Evolutionary conservation across 2,113 vertebrate genomes (phyloP).

Genomic region (Austrofundulus limnaeus): DNA sequence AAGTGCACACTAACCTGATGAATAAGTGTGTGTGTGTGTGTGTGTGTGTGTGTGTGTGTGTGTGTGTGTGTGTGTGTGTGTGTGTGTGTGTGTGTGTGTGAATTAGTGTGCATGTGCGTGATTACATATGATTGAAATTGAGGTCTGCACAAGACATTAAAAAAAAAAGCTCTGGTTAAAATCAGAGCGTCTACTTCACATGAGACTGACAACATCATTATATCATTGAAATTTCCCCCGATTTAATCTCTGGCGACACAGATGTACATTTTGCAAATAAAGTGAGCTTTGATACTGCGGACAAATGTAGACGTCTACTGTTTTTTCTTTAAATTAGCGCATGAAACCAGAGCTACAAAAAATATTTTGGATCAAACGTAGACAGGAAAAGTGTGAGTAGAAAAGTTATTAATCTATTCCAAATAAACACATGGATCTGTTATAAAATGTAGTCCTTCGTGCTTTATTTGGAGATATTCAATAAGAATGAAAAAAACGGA

Average conservation of each 20-base stretch:
- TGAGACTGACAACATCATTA: slow-evolving; percentile 68
- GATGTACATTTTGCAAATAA: slow-evolving; percentile 31
- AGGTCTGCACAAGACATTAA: slow-evolving; percentile 57
- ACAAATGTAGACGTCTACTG: slow-evolving; percentile 5
- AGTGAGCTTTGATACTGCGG: slow-evolving; percentile 57
- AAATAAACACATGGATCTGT: not conserved
- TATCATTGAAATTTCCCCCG: slow-evolving; percentile 57
- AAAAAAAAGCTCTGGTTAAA: slow-evolving; percentile 75
- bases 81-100: slow-evolving; percentile 54
- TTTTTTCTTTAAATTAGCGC: slow-evolving; percentile 12
- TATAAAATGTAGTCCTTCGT: no score
- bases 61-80: slow-evolving; percentile 52
- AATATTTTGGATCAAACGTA: not conserved
- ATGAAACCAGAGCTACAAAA: slow-evolving; percentile 7
- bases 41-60: slow-evolving; percentile 60
- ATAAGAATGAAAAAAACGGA: no score
- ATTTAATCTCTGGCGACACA: slow-evolving; percentile 70
- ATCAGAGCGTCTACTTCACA: slow-evolving; percentile 66
- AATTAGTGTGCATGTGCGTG: slow-evolving; percentile 61
- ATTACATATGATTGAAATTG: slow-evolving; percentile 74
- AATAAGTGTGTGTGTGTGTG: slow-evolving; percentile 42
- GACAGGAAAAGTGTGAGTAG: not conserved
- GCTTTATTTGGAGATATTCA: no score
- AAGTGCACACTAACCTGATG: slow-evolving; percentile 63
- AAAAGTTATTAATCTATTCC: not conserved